Conservation (phyloP, 2,113 vertebrate genomes). For the Petrocephalus zakoni region DNA sequence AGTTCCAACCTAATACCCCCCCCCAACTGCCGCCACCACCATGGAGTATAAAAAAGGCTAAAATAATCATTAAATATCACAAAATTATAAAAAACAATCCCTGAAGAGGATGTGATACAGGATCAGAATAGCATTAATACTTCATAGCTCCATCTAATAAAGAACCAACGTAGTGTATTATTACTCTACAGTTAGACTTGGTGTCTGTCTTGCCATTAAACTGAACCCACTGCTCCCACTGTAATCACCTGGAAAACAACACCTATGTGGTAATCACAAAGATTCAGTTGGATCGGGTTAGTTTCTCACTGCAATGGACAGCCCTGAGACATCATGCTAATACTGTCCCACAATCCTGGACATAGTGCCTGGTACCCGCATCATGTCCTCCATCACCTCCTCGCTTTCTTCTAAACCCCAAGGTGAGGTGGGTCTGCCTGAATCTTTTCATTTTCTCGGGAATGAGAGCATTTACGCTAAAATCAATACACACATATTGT, state of each 20-base stretch:
- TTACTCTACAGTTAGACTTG: background rate
- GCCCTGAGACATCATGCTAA: background rate
- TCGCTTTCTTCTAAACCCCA: background rate
- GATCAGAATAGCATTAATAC: background rate
- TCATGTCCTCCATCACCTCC: background rate
- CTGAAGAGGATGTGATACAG: background rate
- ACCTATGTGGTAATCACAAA: background rate
- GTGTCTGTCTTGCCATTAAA: background rate
- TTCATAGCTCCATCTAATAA: background rate
- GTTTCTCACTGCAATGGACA: background rate
- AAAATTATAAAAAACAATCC: background rate
- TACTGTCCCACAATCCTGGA: background rate
- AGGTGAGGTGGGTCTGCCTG: background rate
- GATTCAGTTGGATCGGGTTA: background rate
- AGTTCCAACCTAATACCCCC: background rate
- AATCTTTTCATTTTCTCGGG: background rate
- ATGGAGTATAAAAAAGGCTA: background rate
- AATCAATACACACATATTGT: background rate
- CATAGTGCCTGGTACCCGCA: background rate
- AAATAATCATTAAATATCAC: background rate
- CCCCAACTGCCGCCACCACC: background rate
- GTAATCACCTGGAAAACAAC: background rate
- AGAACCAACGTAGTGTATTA: background rate
- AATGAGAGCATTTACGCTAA: background rate
- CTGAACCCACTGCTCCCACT: background rate